These are phyloP conservation scores for Aurelia aurita DNA, from an alignment of 30 jellyfish, hydroid and myxozoan genomes.

Conservation along the genomic window DNA sequence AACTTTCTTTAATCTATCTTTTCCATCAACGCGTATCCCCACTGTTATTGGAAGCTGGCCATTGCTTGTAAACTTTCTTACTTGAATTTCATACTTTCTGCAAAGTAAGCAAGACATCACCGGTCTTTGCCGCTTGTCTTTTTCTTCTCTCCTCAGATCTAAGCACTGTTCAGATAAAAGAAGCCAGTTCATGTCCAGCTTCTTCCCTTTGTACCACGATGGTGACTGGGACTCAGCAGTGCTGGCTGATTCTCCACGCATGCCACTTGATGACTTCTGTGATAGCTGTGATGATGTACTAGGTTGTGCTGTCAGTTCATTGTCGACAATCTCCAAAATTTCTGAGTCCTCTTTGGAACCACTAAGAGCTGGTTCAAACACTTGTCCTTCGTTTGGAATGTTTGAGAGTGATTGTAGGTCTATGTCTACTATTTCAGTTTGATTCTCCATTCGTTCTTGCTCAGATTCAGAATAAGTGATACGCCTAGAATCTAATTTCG, in stretches of 20 bases:
- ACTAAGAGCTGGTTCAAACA: slow-evolving; percentile 15
- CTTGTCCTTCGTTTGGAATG: slow-evolving; percentile 34
- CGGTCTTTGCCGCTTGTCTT: slow-evolving; percentile 48
- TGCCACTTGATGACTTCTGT: slow-evolving; percentile 41
- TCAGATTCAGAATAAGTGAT: slow-evolving; percentile 12
- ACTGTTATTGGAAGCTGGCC: slow-evolving; percentile 60
- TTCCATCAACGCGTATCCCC: slow-evolving; percentile 65
- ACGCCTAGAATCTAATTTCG: slow-evolving; percentile 25
- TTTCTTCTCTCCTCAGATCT: slow-evolving; percentile 28
- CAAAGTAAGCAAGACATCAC: slow-evolving; percentile 40
- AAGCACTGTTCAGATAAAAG: slow-evolving; percentile 42
- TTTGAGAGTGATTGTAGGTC: slow-evolving; percentile 1
- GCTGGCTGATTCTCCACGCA: slow-evolving; percentile 22
- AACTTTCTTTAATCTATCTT: slow-evolving; percentile 46
- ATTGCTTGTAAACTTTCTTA: slow-evolving; percentile 50
- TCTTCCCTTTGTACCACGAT: slow-evolving; percentile 15
- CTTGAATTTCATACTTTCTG: slow-evolving; percentile 53
- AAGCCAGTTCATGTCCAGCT: slow-evolving; percentile 44
- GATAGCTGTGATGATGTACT: slow-evolving; percentile 26
- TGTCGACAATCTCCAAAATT: slow-evolving; percentile 24
- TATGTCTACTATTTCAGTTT: slow-evolving; percentile 2
- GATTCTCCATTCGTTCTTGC: slow-evolving; percentile 8
- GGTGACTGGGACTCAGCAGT: slow-evolving; percentile 39
- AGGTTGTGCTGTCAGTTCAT: slow-evolving; percentile 28
- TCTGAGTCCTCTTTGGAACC: slow-evolving; percentile 50